Evolutionary conservation across 1,140 invertebrate species (phyloP), one percentile per base, ranked within the genome.

Genomic region (Meloidogyne hapla): DNA sequence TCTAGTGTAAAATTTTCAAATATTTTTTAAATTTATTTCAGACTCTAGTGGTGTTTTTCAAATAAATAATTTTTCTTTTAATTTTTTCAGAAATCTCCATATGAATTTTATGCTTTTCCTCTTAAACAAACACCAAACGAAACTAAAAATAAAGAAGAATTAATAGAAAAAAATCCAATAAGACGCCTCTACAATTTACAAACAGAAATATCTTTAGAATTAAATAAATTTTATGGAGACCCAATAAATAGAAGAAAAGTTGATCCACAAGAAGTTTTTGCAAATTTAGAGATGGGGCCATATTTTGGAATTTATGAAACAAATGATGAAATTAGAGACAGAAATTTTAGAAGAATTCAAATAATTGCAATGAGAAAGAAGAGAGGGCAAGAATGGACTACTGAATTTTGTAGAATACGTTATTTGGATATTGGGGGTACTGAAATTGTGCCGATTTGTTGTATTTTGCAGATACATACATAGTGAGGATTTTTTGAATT

Each of bases 41-140:
- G n/a, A n/a, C n/a, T n/a, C n/a, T n/a, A n/a, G n/a, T n/a, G n/a
- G n/a, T n/a, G n/a, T n/a, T n/a, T n/a, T n/a, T n/a, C n/a, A n/a
- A 33, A 33, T 0, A 33, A 33, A 33, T 6, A 33, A 33, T 33
- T 33, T 38, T 4, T 38, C 33, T 38, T 38, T 74, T 23, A n/a
- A n/a, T 33, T n/a, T 78, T 74, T 77, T 78, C 61, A 77, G 76
- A 77, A 77, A 40, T 77, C 76, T 48, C 76, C 76, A 0, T 42
- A 77, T 40, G 76, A 77, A 62, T 77, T 77, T 42, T 77, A 62
- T 48, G 76, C 62, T 23, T 77, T 67, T 21, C 56, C 76, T 23
- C 21, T 77, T n/a, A 66, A 13, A 48, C 21, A 42, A 28, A 23
- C 23, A 15, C 25, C 15, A 23, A 68, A 61, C 1, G 48, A 42